Base-by-base conservation (phyloP, 2,113 vertebrate species). In the Labeo catla region DNA sequence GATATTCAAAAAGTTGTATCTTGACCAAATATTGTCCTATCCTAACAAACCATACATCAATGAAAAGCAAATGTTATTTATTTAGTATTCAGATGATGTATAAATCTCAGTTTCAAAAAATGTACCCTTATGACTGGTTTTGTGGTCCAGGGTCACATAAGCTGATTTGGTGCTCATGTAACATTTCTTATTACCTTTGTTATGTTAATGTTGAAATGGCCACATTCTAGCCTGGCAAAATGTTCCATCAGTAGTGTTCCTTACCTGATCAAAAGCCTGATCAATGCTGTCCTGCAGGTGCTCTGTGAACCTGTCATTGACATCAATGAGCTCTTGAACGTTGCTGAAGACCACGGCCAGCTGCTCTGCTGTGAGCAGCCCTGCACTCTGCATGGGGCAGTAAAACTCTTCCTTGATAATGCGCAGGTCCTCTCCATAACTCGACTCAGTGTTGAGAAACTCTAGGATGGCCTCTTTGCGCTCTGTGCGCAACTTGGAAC, bases 351-450 rank as follows among this genome's bases (percentile, higher is more conserved):
- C 94, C 86, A 96, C 94, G 0, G 91, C 43, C 63, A 98, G 95
- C 94, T 98, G 97, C 84, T 98, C 95, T 8, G 95, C 91, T 0
- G 93, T 96, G 83, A 98, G 95, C 85, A 97, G 94, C 2, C 94
- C 96, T 4, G 96, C 96, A 0, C 94, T 95, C 94, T 97, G 95
- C 95, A 97, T 98, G 76, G 96, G 97, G 79, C 96, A 93, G 90
- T 97, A 97, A 86, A 98, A 97, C 84, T 97, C 96, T 93, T 97
- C 95, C 86, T 95, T 96, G 87, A 98, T 97, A 91, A 97, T 97
- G 12, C 96, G 92, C 82, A 96, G 94, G 92, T 97, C 96, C 86
- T 97, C 96, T 13, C 96, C 94, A 0, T 96, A 98, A 91, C 97
- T 98, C 16, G 94, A 94, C 92, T 98, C 97, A 0, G 96, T 98